Conservation (phyloP, 2,113 vertebrate genomes). For the Callionymus lyra region DNA sequence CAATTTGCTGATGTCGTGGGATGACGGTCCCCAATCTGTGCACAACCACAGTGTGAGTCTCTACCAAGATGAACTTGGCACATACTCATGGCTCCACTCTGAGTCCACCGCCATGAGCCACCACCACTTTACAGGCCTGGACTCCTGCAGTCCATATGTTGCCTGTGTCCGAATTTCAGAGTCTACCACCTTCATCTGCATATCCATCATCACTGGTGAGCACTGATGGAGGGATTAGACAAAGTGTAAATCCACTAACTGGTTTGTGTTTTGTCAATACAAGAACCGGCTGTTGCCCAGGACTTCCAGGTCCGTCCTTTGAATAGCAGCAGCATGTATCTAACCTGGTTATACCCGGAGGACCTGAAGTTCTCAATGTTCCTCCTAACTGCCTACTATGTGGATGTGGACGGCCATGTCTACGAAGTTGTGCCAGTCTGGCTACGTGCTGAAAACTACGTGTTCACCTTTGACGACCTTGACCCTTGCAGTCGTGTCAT, state of each 20-base stretch:
- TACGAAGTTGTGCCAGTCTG: slow-evolving; percentile 11
- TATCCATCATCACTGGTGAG: slow-evolving; percentile 51
- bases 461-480: slow-evolving; percentile 29
- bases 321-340: slow-evolving; percentile 48
- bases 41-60: slow-evolving; percentile 18
- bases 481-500: slow-evolving; percentile 46
- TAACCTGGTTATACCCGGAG: slow-evolving; percentile 49
- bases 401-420: slow-evolving; percentile 31
- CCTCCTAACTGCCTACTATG: slow-evolving; percentile 46
- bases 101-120: slow-evolving; percentile 6
- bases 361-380: slow-evolving; percentile 37
- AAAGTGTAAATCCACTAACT: background rate
- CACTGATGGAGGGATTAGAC: fast-evolving
- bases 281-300: slow-evolving; percentile 51
- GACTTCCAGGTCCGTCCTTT: slow-evolving; percentile 30
- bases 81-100: background rate
- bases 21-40: background rate
- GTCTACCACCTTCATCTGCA: slow-evolving; percentile 33
- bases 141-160: slow-evolving; percentile 44
- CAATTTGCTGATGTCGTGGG: slow-evolving; percentile 47
- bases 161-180: slow-evolving; percentile 41
- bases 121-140: slow-evolving; percentile 42
- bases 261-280: background rate
- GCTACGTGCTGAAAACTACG: slow-evolving; percentile 6
- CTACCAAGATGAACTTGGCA: slow-evolving; percentile 19